phyloP scores from a whole-genome alignment of 2,888 invertebrate genomes.

The Patella ulyssiponensis region DNA sequence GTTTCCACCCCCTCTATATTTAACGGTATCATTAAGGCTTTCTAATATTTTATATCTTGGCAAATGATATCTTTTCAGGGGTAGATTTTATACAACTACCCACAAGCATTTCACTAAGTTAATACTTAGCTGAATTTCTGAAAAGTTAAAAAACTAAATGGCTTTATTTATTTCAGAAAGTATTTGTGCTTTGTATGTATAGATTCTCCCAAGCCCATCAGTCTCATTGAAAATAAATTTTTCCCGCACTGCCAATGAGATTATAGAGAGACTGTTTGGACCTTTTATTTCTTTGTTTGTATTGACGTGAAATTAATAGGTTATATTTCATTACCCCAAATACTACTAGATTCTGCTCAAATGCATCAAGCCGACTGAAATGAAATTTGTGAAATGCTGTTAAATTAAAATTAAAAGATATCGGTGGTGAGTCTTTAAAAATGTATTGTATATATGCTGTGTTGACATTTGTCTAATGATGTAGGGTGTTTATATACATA shows the following conservation, averaged over 20 bases:
- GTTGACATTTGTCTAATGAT: slow-evolving; percentile 24
- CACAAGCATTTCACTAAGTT: neutral
- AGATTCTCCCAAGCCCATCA: no score
- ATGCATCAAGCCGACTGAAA: slow-evolving; percentile 60
- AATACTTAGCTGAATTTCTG: slow-evolving; percentile 3
- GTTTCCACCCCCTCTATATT: no score
- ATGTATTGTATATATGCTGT: slow-evolving; percentile 23
- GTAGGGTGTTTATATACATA: no score
- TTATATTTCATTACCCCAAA: slow-evolving; percentile 66
- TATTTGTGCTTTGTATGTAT: neutral
- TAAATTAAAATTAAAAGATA: slow-evolving; percentile 18
- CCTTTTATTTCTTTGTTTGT: neutral
- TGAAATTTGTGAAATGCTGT: slow-evolving; percentile 49
- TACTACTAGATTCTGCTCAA: slow-evolving; percentile 62
- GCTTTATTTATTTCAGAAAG: slow-evolving; percentile 4
- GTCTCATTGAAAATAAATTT: neutral
- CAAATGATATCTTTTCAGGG: neutral
- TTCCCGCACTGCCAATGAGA: neutral
- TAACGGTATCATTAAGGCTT: no score
- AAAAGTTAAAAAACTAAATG: neutral
- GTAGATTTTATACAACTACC: neutral
- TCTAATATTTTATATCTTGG: no score
- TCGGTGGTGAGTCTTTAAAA: slow-evolving; percentile 60
- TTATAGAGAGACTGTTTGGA: neutral
- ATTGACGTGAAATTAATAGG: slow-evolving; percentile 57